Percentiles rank a stretch among this genome's conserved stretches.
These are phyloP conservation scores for Rhopalosiphum padi DNA, from an alignment of 1,140 invertebrate genomes.

Conservation along the genomic window DNA sequence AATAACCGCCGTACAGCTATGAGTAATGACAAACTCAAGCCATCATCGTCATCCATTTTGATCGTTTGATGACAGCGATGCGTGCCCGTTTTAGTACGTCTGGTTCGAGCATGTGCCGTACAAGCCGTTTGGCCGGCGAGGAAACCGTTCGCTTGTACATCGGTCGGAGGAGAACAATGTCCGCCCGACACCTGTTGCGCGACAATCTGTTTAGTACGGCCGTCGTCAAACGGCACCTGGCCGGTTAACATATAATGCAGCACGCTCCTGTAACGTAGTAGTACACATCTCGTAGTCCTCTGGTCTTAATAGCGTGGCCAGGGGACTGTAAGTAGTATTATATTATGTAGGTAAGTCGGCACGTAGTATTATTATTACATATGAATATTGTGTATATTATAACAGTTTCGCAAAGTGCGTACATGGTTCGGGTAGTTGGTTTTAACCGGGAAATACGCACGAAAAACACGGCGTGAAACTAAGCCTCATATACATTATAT, in stretches of 20 bases:
- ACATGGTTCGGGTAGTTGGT: too few relatives aligned
- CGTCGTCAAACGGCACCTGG: slow-evolving; percentile 12
- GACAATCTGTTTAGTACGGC: background rate
- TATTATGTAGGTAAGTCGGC: background rate
- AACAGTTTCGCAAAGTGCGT: too few relatives aligned
- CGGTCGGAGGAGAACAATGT: slow-evolving; percentile 33
- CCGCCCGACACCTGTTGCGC: slow-evolving; percentile 26
- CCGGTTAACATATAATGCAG: slow-evolving; percentile 43
- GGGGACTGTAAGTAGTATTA: background rate
- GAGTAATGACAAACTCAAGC: background rate
- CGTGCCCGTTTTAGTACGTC: slow-evolving; percentile 34
- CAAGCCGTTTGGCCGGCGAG: background rate
- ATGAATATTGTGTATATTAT: too few relatives aligned
- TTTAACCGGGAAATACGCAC: too few relatives aligned
- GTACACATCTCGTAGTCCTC: background rate
- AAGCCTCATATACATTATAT: too few relatives aligned
- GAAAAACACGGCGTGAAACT: too few relatives aligned
- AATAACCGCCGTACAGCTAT: background rate
- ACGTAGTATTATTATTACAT: too few relatives aligned
- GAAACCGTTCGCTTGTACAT: background rate
- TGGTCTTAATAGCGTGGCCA: background rate
- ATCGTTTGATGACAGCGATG: slow-evolving; percentile 2
- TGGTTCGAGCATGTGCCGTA: slow-evolving; percentile 39
- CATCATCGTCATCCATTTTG: background rate
- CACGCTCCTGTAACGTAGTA: slow-evolving; percentile 26